phyloP scores from a whole-genome alignment of 92 coral and sea anemone species.

The Hydrozoanthus gracilis region DNA sequence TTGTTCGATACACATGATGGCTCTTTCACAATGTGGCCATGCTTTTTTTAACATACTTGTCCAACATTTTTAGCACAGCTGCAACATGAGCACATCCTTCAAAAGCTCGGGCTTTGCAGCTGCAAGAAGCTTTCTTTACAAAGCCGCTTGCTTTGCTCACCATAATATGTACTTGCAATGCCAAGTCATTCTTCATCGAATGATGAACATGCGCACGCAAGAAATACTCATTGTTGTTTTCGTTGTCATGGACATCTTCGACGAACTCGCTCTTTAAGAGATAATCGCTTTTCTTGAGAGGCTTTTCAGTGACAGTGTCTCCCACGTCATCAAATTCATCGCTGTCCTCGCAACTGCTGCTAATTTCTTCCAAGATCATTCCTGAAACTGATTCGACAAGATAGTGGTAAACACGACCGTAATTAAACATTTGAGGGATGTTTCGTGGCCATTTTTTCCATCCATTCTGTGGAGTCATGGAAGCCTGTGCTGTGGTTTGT shows the following conservation, averaged over 20 bases:
- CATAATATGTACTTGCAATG: not conserved
- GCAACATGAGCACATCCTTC: slow-evolving; percentile 32
- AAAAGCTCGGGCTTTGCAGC: slow-evolving; percentile 16
- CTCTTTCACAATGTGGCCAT: slow-evolving; percentile 6
- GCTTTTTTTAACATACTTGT: not conserved
- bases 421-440: too few species aligned
- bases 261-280: slow-evolving; percentile 5
- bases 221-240: not conserved
- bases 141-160: not conserved
- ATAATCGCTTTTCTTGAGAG: not conserved
- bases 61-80: slow-evolving; percentile 17
- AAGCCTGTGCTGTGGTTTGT: too few species aligned
- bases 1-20: slow-evolving; percentile 21
- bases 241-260: slow-evolving; percentile 24
- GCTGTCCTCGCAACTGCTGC: slow-evolving; percentile 17
- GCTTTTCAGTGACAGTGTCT: slow-evolving; percentile 23
- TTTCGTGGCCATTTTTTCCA: too few species aligned
- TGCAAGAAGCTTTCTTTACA: not conserved
- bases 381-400: too few species aligned
- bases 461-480: too few species aligned
- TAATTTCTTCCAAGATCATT: too few species aligned
- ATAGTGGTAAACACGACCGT: too few species aligned
- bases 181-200: slow-evolving; percentile 41
- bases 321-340: not conserved
- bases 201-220: slow-evolving; percentile 38